Conservation (phyloP, 2,113 vertebrate genomes). For the Sebastes fasciatus region DNA sequence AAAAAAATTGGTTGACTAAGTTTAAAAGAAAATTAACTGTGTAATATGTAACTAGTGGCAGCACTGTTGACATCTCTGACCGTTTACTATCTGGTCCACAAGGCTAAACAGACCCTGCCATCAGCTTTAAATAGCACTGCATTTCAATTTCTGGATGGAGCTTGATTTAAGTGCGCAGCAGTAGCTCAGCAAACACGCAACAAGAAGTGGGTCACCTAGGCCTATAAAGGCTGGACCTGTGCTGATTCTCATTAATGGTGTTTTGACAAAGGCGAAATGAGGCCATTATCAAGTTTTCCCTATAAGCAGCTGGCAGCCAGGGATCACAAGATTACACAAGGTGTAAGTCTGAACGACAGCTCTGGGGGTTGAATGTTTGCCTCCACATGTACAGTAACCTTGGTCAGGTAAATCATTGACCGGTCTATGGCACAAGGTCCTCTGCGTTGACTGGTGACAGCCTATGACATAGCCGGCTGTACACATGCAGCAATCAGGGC, state of each 20-base stretch:
- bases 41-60: neutral
- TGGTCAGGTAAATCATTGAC: slow-evolving; percentile 73
- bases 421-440: slow-evolving; percentile 51
- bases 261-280: slow-evolving; percentile 44
- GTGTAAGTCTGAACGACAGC: slow-evolving; percentile 55
- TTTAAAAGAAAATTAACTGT: neutral
- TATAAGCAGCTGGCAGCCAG: slow-evolving; percentile 24
- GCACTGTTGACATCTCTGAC: neutral
- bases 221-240: slow-evolving; percentile 4
- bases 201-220: slow-evolving; percentile 25
- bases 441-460: slow-evolving; percentile 52
- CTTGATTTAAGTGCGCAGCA: slow-evolving; percentile 4
- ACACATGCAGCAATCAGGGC: neutral
- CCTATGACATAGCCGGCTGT: neutral
- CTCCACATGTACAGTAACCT: slow-evolving; percentile 69
- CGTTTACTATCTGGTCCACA: neutral
- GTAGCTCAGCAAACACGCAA: slow-evolving; percentile 21
- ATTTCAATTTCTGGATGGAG: slow-evolving; percentile 10
- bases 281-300: slow-evolving; percentile 43
- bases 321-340: slow-evolving; percentile 44
- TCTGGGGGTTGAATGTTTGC: slow-evolving; percentile 61
- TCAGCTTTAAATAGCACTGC: slow-evolving; percentile 2
- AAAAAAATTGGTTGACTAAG: neutral
- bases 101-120: neutral
- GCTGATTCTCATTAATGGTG: slow-evolving; percentile 37